These are phyloP conservation scores for Drosophila kohkoa DNA, from an alignment of 1,140 invertebrate species.

Conservation along the genomic window DNA sequence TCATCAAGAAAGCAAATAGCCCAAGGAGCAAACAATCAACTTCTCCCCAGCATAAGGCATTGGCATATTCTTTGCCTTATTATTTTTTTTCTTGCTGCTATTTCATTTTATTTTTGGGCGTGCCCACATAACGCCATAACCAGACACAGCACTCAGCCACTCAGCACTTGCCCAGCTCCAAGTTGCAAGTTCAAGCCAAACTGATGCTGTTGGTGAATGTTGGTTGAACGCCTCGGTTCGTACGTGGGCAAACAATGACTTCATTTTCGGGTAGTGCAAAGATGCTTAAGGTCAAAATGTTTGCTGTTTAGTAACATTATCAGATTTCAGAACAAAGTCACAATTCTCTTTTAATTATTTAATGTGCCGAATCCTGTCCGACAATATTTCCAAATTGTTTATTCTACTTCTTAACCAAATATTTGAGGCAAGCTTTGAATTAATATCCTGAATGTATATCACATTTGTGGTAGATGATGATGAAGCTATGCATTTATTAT, in stretches of 20 bases:
- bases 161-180: background rate
- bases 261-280: slow-evolving; percentile 17
- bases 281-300: slow-evolving; percentile 12
- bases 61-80: slow-evolving; percentile 36
- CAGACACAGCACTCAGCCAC: slow-evolving; percentile 24
- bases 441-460: too few relatives aligned
- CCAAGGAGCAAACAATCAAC: slow-evolving; percentile 79
- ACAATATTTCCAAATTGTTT: too few relatives aligned
- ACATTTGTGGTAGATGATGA: too few relatives aligned
- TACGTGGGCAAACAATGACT: slow-evolving; percentile 31
- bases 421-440: too few relatives aligned
- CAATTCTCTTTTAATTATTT: background rate
- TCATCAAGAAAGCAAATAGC: slow-evolving; percentile 82
- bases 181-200: slow-evolving; percentile 3
- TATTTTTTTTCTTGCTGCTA: slow-evolving; percentile 1
- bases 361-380: background rate
- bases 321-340: slow-evolving; percentile 3
- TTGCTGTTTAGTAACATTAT: slow-evolving; percentile 23
- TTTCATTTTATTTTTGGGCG: slow-evolving; percentile 19
- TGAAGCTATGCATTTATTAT: too few relatives aligned
- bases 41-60: slow-evolving; percentile 62
- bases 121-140: slow-evolving; percentile 18
- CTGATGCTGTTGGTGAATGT: slow-evolving; percentile 29
- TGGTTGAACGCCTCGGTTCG: slow-evolving; percentile 10
- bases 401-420: too few relatives aligned